These are phyloP conservation scores for Trissolcus japonicus DNA, from an alignment of 2,888 invertebrate species.

Conservation along the genomic window DNA sequence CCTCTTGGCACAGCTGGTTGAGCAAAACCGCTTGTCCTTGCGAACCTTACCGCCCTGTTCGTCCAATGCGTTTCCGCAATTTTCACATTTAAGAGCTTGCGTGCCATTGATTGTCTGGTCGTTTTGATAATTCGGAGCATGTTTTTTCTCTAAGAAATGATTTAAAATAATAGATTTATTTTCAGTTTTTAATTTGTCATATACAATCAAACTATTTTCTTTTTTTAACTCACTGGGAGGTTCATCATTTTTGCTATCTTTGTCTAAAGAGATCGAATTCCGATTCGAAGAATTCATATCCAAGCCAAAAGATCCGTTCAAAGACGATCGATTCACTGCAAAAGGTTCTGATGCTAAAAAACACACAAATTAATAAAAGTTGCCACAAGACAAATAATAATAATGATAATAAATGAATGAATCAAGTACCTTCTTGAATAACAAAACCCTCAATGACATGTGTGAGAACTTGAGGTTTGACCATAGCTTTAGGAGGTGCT, in stretches of 20 bases:
- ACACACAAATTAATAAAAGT: background rate
- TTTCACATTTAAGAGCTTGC: slow-evolving; percentile 83
- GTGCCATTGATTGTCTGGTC: slow-evolving; percentile 69
- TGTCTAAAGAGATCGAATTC: slow-evolving; percentile 74
- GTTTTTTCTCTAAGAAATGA: slow-evolving; percentile 72
- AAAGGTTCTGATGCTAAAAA: slow-evolving; percentile 86
- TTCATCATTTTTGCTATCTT: slow-evolving; percentile 81
- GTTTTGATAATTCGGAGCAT: slow-evolving; percentile 69
- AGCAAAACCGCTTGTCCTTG: slow-evolving; percentile 86
- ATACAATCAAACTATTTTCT: too few relatives aligned
- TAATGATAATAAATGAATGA: background rate
- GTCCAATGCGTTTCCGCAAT: slow-evolving; percentile 81
- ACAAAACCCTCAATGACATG: slow-evolving; percentile 98
- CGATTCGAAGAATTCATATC: slow-evolving; percentile 63
- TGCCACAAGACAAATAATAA: background rate
- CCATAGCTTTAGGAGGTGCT: slow-evolving; percentile 91
- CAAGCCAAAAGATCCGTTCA: slow-evolving; percentile 75
- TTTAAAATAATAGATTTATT: background rate
- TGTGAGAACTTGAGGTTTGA: slow-evolving; percentile 95
- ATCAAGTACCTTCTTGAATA: slow-evolving; percentile 88
- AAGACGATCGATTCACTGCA: slow-evolving; percentile 83
- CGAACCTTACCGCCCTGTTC: slow-evolving; percentile 79
- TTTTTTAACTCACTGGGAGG: slow-evolving; percentile 82
- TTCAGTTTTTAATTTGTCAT: background rate
- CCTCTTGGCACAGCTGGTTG: slow-evolving; percentile 84